Conservation (phyloP, 1,140 invertebrate genomes). For the Conopomorpha cramerella region DNA sequence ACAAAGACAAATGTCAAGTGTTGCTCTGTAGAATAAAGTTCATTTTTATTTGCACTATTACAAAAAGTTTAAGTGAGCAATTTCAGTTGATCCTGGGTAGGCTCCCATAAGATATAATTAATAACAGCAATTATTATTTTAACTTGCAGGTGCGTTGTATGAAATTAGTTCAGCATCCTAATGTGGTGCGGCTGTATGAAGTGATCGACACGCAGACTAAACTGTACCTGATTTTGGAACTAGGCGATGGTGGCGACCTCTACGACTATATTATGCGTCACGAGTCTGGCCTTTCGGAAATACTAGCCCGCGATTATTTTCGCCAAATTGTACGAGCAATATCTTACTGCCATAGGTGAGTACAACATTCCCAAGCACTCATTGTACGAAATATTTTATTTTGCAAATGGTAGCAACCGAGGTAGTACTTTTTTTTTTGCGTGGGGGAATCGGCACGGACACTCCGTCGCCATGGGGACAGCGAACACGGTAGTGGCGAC, state of each 20-base stretch:
- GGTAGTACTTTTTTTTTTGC: no score
- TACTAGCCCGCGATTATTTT: slow-evolving; percentile 91
- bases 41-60: slow-evolving; percentile 4
- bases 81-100: slow-evolving; percentile 2
- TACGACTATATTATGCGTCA: slow-evolving; percentile 99
- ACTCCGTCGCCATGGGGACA: no score
- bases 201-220: slow-evolving; percentile 98
- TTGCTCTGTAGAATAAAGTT: slow-evolving; percentile 4
- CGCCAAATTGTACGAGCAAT: slow-evolving; percentile 96
- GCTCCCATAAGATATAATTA: no score
- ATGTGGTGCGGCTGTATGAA: slow-evolving; percentile 97
- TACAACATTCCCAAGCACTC: no score
- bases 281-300: slow-evolving; percentile 77
- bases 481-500: no score
- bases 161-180: slow-evolving; percentile 98
- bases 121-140: no score
- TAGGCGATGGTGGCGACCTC: slow-evolving; percentile 98
- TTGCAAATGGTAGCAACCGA: no score
- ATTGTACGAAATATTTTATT: no score
- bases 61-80: background rate
- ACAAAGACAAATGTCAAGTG: no score
- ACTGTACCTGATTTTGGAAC: slow-evolving; percentile 93
- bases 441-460: no score
- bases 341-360: slow-evolving; percentile 94
- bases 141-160: slow-evolving; percentile 91